phyloP scores from a whole-genome alignment of 2,113 vertebrate species.

The Hemichromis elongatus region DNA sequence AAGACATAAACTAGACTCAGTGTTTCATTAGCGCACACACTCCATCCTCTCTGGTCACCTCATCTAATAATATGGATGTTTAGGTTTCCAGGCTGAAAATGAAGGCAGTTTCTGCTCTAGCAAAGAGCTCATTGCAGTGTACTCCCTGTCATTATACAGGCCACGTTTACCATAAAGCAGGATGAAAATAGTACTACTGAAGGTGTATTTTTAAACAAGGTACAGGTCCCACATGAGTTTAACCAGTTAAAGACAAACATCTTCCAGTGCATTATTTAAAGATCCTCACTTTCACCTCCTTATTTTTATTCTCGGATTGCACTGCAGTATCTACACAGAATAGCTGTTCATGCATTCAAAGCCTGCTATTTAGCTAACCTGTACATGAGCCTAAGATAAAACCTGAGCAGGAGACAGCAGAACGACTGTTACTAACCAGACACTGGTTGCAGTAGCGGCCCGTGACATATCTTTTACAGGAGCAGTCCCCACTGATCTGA shows the following conservation, averaged over 20 bases:
- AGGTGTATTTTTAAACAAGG: neutral
- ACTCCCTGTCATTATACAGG: neutral
- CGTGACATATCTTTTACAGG: conserved; percentile 84
- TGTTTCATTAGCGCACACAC: neutral
- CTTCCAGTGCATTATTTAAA: neutral
- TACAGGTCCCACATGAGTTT: neutral
- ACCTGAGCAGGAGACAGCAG: neutral
- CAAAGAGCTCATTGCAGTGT: neutral
- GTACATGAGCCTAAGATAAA: neutral
- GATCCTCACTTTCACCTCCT: neutral
- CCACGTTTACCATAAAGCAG: neutral
- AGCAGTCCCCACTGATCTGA: conserved; percentile 81
- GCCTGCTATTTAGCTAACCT: neutral
- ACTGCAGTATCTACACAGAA: neutral
- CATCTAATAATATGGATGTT: neutral
- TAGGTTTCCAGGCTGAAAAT: neutral
- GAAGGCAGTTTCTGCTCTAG: neutral
- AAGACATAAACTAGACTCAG: neutral
- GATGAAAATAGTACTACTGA: neutral
- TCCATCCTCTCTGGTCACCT: neutral
- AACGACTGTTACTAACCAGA: conserved; percentile 70
- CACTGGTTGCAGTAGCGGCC: conserved; percentile 82
- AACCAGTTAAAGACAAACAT: neutral
- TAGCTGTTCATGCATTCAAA: neutral
- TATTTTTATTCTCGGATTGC: neutral